These are phyloP conservation scores for Uria lomvia DNA, from an alignment of 2,113 vertebrate species.

Conservation along the genomic window DNA sequence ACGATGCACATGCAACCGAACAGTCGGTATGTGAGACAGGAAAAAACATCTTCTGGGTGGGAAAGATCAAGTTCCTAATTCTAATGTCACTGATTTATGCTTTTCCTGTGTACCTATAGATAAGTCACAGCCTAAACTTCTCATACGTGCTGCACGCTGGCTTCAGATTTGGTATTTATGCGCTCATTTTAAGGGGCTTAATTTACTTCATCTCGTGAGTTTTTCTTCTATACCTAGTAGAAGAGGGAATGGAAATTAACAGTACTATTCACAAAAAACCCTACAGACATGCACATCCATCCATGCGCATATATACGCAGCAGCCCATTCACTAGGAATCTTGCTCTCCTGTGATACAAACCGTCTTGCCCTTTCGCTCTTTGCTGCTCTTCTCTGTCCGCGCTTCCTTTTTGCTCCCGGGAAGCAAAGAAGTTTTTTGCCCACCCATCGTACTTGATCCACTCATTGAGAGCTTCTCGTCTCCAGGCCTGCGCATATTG, in stretches of 20 bases:
- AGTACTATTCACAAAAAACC: not conserved
- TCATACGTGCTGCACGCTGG: not conserved
- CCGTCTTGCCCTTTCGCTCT: not conserved
- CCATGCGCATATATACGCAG: accelerated
- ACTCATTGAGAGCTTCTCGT: conserved; percentile 8
- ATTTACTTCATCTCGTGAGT: not conserved
- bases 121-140: not conserved
- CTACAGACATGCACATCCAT: not conserved
- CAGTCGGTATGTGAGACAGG: not conserved
- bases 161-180: not conserved
- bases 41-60: not conserved
- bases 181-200: not conserved
- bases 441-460: not conserved
- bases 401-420: not conserved
- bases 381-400: not conserved
- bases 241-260: not conserved
- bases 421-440: not conserved
- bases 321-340: not conserved
- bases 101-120: not conserved
- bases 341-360: not conserved
- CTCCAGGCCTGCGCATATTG: not conserved
- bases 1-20: not conserved
- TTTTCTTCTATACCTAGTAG: not conserved
- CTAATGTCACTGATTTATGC: not conserved
- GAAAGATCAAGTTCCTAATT: not conserved